These are phyloP conservation scores for Pitangus sulphuratus DNA, from an alignment of 2,797 vertebrate genomes.

Conservation along the genomic window DNA sequence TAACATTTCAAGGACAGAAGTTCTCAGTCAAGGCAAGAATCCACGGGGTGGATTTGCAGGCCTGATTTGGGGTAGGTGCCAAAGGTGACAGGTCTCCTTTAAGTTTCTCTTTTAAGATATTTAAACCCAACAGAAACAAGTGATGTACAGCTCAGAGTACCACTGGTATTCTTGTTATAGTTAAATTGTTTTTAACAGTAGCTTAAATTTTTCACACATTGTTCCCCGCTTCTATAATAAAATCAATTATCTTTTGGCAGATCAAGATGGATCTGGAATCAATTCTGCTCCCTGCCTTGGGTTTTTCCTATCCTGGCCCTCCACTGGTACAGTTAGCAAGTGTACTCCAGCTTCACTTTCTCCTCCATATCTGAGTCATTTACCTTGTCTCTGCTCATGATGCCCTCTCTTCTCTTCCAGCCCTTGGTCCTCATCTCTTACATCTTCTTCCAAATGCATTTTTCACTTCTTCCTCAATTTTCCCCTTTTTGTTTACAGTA, in stretches of 20 bases:
- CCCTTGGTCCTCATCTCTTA: background rate
- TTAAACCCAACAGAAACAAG: background rate
- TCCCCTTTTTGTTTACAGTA: background rate
- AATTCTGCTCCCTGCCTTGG: background rate
- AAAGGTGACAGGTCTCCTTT: background rate
- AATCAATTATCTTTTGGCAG: background rate
- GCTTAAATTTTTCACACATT: background rate
- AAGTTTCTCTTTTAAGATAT: background rate
- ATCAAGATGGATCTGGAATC: background rate
- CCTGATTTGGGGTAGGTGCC: background rate
- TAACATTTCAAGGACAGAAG: constrained; percentile 52
- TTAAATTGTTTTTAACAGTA: background rate
- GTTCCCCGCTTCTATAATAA: background rate
- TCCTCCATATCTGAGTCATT: background rate
- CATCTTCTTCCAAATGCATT: background rate
- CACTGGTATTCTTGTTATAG: background rate
- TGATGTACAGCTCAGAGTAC: background rate
- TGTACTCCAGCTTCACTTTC: background rate
- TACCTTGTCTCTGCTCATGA: background rate
- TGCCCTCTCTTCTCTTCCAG: background rate
- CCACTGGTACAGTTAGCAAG: background rate
- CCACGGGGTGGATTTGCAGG: background rate
- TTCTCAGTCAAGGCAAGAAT: background rate
- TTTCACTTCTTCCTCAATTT: background rate
- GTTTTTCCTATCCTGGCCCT: background rate